Evolutionary conservation across 2,888 invertebrate species (phyloP).

Genomic region (Aphidius colemani): DNA sequence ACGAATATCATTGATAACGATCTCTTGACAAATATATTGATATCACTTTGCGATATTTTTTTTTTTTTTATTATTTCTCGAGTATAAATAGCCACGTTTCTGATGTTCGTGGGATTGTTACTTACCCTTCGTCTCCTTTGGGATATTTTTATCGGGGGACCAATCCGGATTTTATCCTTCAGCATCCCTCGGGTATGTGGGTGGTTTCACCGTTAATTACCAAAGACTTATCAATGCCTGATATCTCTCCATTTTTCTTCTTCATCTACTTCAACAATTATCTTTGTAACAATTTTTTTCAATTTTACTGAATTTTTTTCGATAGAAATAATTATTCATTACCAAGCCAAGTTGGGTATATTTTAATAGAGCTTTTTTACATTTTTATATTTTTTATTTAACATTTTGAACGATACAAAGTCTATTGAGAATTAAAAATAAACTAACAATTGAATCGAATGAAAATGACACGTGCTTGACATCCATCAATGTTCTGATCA

Average conservation of each 20-base stretch:
- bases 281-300: not conserved
- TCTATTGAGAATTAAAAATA: not conserved
- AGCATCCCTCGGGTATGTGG: conserved; percentile 39
- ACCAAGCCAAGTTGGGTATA: not conserved
- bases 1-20: conserved; percentile 50
- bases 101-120: conserved; percentile 26
- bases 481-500: conserved; percentile 28
- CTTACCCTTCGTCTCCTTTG: conserved; percentile 18
- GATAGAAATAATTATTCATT: not conserved
- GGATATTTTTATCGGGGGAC: conserved; percentile 41
- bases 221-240: conserved; percentile 41
- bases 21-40: conserved; percentile 36
- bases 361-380: too few species aligned
- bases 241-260: too few species aligned
- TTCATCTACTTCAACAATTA: not conserved
- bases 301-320: not conserved
- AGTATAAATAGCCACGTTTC: conserved; percentile 19
- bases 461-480: conserved; percentile 28
- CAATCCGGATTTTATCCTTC: conserved; percentile 49
- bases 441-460: not conserved
- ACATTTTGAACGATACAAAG: not conserved
- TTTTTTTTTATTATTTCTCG: conserved; percentile 25
- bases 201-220: conserved; percentile 51
- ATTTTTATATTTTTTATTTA: too few species aligned
- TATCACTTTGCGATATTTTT: conserved; percentile 12